Percentiles rank a stretch among this genome's conserved stretches.
Evolutionary conservation across 2,113 vertebrate genomes (phyloP).

Genomic region (Trachemys scripta): DNA sequence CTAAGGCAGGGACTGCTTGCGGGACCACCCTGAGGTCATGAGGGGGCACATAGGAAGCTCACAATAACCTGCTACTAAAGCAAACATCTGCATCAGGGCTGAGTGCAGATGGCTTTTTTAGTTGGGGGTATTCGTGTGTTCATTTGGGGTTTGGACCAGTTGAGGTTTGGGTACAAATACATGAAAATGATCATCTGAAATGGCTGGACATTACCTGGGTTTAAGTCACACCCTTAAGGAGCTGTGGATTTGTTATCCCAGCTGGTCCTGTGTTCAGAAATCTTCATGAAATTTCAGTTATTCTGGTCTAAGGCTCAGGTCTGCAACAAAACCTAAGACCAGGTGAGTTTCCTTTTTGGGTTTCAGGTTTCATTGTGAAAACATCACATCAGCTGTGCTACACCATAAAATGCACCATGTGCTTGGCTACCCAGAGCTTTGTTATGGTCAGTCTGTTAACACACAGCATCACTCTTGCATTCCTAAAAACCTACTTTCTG

Average conservation of each 20-base stretch:
- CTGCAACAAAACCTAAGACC: not conserved
- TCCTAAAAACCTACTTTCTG: fast-evolving
- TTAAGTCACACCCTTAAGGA: not conserved
- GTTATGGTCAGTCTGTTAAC: fast-evolving
- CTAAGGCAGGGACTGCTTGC: not conserved
- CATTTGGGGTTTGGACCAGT: fast-evolving
- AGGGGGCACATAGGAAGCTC: not conserved
- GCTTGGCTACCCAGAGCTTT: fast-evolving
- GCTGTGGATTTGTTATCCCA: not conserved
- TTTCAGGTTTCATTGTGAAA: not conserved
- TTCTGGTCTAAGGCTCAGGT: not conserved
- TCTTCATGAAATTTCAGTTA: not conserved
- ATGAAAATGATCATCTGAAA: not conserved
- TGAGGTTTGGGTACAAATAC: not conserved
- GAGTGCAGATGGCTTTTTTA: fast-evolving
- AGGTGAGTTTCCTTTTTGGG: not conserved
- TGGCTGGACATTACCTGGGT: not conserved
- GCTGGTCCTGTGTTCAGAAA: not conserved
- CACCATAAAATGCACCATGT: not conserved
- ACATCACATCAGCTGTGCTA: fast-evolving
- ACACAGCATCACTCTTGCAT: fast-evolving
- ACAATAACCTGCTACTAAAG: too few relatives aligned
- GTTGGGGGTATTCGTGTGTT: too few relatives aligned
- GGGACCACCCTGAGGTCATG: fast-evolving
- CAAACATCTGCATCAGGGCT: not conserved